Base-by-base conservation (phyloP, 2,113 vertebrate species). In the Phylloscopus trochilus region DNA sequence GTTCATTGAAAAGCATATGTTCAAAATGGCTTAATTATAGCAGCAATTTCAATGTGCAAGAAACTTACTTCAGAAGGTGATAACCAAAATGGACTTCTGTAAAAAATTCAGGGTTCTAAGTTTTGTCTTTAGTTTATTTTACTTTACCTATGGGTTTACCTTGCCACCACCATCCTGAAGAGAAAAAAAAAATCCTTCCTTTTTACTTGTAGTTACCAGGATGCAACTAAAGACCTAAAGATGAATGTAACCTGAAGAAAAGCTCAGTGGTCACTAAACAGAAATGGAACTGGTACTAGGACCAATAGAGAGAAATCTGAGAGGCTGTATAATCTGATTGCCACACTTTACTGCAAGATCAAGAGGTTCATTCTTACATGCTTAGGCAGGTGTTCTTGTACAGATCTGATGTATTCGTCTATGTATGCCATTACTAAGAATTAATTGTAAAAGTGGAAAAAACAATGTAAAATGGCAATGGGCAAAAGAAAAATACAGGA, bases 401-500 rank as follows among this genome's bases (percentile, higher is more conserved):
- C 37, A 13, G 28, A 27, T 41, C 20, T 90, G 15, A 79, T 51
- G 27, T 79, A 84, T 69, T 90, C 2, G 51, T 51, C 39, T 35
- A 60, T n/a, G 28, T 35, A 60, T n/a, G 28, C 2, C 33, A 51
- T 73, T 88, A 47, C 2, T 24, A 15, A 59, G 26, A 46, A 56
- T 47, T 41, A 47, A 80, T 72, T 73, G 12, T 53, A 37, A 73
- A 90, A 90, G 39, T 15, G 17, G 33, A 51, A 21, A 35, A 31
- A 43, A 33, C 10, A 33, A 6, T 7, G 5, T 19, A 46, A 62
- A 1, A 3, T 46, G 12, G 1, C 2, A 49, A 9, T 31, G 4
- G 44, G 17, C 1, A 58, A 63, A 87, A 72, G 3, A 1, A 89
- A 70, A 75, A 82, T 33, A 43, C 2, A 18, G 18, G 56, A 27